These are phyloP conservation scores for Scomber colias DNA, from an alignment of 2,113 vertebrate species.

Conservation along the genomic window DNA sequence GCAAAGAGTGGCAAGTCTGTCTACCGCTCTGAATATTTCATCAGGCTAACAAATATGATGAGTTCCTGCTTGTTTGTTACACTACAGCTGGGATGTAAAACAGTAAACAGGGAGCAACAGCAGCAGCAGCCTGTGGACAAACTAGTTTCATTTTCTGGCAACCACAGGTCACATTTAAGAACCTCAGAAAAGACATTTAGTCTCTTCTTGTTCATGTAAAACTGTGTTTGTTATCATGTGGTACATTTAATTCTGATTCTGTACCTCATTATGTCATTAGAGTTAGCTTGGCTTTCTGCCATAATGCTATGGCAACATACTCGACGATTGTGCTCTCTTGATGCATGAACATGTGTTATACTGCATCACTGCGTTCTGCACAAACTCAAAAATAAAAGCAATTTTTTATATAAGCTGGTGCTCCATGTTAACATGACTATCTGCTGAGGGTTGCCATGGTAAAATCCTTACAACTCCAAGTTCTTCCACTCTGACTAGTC, in stretches of 20 bases:
- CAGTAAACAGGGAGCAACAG: background rate
- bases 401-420: background rate
- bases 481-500: constrained; percentile 30
- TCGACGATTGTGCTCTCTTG: constrained; percentile 2
- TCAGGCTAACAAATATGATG: background rate
- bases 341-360: background rate
- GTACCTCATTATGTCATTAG: constrained; percentile 12
- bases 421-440: constrained; percentile 5
- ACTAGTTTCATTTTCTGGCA: background rate
- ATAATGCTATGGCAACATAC: constrained; percentile 5
- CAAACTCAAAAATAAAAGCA: background rate
- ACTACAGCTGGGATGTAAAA: constrained; percentile 8
- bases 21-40: constrained; percentile 15
- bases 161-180: constrained; percentile 1
- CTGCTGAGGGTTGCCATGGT: constrained; percentile 10
- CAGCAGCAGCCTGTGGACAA: background rate
- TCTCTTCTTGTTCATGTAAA: background rate
- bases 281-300: constrained; percentile 6
- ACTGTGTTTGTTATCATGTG: background rate
- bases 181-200: background rate
- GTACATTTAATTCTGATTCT: constrained; percentile 4
- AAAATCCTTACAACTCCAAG: constrained; percentile 15
- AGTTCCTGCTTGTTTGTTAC: background rate
- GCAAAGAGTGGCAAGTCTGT: background rate
- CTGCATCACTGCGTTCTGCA: background rate